These are phyloP conservation scores for Galago senegalensis DNA, from an alignment of 2,797 vertebrate species.

Conservation along the genomic window DNA sequence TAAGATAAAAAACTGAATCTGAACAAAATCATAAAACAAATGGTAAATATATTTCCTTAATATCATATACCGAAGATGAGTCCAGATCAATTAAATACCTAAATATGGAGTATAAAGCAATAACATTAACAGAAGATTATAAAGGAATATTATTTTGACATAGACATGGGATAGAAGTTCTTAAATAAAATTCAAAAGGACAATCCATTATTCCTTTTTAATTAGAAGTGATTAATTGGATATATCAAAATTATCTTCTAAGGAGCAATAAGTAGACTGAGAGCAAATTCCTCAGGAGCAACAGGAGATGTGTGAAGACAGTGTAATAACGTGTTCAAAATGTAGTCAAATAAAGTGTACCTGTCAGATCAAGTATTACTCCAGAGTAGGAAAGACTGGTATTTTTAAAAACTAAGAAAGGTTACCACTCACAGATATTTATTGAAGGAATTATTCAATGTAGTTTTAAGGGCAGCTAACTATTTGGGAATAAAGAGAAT, in stretches of 20 bases:
- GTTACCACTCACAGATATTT: background rate
- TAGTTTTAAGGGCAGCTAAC: background rate
- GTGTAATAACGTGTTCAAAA: background rate
- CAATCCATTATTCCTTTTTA: background rate
- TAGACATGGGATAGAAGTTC: background rate
- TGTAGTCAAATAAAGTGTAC: background rate
- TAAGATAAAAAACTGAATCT: background rate
- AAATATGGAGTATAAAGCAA: background rate
- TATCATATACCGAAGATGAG: background rate
- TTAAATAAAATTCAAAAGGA: conserved; percentile 38
- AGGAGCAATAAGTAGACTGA: background rate
- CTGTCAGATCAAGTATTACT: background rate
- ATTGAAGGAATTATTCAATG: conserved; percentile 4
- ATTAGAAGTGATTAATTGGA: background rate
- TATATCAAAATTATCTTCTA: conserved; percentile 35
- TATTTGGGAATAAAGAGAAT: background rate
- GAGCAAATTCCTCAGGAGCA: background rate
- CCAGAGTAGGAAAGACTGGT: background rate
- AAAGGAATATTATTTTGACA: background rate
- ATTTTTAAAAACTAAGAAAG: background rate
- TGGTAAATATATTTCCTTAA: conserved; percentile 29
- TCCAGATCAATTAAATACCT: background rate
- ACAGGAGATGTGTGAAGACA: background rate
- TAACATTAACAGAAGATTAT: background rate
- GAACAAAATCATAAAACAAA: background rate